Conservation (phyloP, 2,888 invertebrate genomes). For the Eretmocerus hayati region DNA sequence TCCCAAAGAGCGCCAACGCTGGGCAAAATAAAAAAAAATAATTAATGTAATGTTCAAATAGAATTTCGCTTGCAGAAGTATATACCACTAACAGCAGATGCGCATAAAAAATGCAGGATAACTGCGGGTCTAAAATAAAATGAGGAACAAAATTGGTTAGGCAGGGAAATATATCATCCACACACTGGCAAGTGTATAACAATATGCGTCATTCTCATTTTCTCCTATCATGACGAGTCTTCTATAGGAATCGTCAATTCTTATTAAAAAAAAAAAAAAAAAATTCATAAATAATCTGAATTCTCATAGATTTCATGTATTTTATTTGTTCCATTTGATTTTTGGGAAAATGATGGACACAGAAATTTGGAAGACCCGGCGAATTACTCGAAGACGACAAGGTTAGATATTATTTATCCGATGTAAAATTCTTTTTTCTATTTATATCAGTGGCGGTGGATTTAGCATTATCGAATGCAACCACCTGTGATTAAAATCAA, state of each 20-base stretch:
- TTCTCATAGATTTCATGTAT: conserved; percentile 7
- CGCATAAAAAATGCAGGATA: too few species aligned
- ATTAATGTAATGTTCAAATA: conserved; percentile 3
- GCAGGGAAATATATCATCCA: too few species aligned
- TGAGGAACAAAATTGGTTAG: too few species aligned
- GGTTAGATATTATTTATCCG: conserved; percentile 54
- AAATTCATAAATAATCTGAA: too few species aligned
- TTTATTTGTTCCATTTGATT: conserved; percentile 19
- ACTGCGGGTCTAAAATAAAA: too few species aligned
- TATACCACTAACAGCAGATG: conserved; percentile 15
- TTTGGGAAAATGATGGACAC: conserved; percentile 56
- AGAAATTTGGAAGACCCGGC: conserved; percentile 66
- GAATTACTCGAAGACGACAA: conserved; percentile 65
- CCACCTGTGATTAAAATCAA: conserved; percentile 21
- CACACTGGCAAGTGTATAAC: too few species aligned
- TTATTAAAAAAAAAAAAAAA: background rate
- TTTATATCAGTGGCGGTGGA: background rate
- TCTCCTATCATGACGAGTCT: background rate
- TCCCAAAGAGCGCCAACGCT: too few species aligned
- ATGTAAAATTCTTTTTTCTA: conserved; percentile 6
- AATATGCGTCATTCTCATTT: too few species aligned
- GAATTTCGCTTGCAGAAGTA: conserved; percentile 18
- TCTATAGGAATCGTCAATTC: background rate
- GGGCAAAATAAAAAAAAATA: conserved; percentile 7
- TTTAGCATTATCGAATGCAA: background rate